Base-by-base conservation (phyloP, 1,140 invertebrate genomes). In the Aphaenogaster rudis region DNA sequence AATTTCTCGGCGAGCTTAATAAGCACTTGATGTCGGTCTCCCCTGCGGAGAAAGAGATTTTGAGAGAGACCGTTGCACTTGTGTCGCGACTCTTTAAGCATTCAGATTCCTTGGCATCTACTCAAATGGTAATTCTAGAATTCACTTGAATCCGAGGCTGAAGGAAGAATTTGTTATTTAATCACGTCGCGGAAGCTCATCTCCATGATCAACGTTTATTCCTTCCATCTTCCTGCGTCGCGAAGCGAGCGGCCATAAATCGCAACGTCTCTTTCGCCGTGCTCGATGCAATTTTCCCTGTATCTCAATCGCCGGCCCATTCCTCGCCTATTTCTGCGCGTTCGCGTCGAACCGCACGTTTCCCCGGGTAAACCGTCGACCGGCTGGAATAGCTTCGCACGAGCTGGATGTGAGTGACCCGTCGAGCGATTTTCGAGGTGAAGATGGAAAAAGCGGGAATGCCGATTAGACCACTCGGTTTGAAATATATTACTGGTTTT, bases 401-500 rank as follows among this genome's bases (percentile, higher is more conserved):
- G 48, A 59, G 13, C 42, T 69, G n/a, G 69, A 81, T 82, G 79
- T 61, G 67, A 81, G 74, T 36, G 86, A 71, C 63, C 33, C 13
- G 71, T 42, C 52, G 33, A 74, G 64, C 57, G 13, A 69, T 80
- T 76, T 76, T 88, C 66, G 69, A 84, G 15, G 13, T 13, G 54
- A 28, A 8, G 57, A 48, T 28, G 52, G 28, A 63, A 57, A 39
- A 54, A 57, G 7, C 13, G 15, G 17, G 59, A 64, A 86, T 33
- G 77, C 2, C 36, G 50, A 54, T 59, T 42, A 59, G 52, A 2
- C 33, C 13, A 21, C 76, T 9, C 42, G 45, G 57, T 79, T 89
- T 77, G 74, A 81, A 90, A 89, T 90, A 89, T 86, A 63, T 77
- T 86, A 76, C 88, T 54, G 57, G 82, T 87, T 87, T 82, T 82